Evolutionary conservation across 2,113 vertebrate genomes (phyloP), one percentile per base, ranked within the genome.

Genomic region (Butastur rufipennis): DNA sequence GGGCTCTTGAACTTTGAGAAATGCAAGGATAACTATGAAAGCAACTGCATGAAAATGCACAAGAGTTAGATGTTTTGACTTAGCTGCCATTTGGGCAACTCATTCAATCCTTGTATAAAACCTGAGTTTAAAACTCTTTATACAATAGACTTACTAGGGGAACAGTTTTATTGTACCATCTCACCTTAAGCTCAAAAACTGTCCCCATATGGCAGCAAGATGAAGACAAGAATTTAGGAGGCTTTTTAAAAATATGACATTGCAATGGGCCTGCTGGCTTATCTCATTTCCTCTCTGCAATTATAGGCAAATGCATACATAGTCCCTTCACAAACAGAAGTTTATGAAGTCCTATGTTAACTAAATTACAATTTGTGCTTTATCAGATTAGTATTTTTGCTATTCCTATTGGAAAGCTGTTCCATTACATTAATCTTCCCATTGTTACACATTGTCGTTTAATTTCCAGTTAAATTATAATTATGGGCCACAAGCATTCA

Each of bases 401-500:
- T 71, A 6, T 59, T 94, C 45, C 29, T 38, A 4, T 7, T 62
- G n/a, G 21, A 90, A 93, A 90, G 32, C 5, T 32, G 7, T 72
- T 82, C 38, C 23, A 23, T 78, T 74, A n/a, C 42, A 58, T 79
- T 63, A 45, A 26, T 82, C 17, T 66, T 62, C 43, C 74, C 38
- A 25, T 17, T 42, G 25, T 10, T 62, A 29, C 6, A 13, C 7
- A 21, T 6, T 75, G 50, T 20, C 34, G 68, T 85, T 75, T 52
- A 58, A 79, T 79, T 90, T 88, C 56, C 36, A 53, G 18, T 78
- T 66, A 48, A 88, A 50, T 34, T 91, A 31, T 34, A n/a, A 42
- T 67, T 75, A 47, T 1, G 2, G 20, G 29, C 32, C 22, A 16
- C 0, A 2, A 16, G 34, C 7, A 40, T n/a, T 70, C 4, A 15